Conservation (phyloP, 2,797 vertebrate species). For the Denticeps clupeoides region DNA sequence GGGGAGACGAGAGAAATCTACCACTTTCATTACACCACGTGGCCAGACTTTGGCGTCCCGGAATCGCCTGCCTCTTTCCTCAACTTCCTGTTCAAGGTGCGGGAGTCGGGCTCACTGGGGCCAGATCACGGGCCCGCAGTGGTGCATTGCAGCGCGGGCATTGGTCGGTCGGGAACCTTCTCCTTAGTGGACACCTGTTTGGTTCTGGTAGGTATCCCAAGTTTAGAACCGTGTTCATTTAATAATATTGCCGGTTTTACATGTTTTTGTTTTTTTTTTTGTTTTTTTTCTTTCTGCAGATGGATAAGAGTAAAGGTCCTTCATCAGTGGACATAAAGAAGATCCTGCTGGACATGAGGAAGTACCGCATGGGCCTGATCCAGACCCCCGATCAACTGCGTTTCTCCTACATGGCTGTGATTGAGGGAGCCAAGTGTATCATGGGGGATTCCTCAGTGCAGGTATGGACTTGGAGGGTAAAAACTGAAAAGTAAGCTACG, state of each 20-base stretch:
- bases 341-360: slow-evolving; percentile 88
- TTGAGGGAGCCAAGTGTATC: slow-evolving; percentile 84
- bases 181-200: slow-evolving; percentile 92
- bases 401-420: slow-evolving; percentile 89
- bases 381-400: slow-evolving; percentile 93
- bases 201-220: slow-evolving; percentile 74
- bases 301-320: slow-evolving; percentile 75
- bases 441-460: slow-evolving; percentile 84
- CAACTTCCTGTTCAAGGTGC: slow-evolving; percentile 94
- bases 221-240: too few species aligned
- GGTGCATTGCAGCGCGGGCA: slow-evolving; percentile 95
- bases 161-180: slow-evolving; percentile 91
- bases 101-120: slow-evolving; percentile 76
- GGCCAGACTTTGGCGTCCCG: slow-evolving; percentile 96
- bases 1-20: slow-evolving; percentile 83
- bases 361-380: slow-evolving; percentile 91
- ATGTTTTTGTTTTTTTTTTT: background rate
- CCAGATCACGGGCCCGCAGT: slow-evolving; percentile 74
- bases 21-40: slow-evolving; percentile 98
- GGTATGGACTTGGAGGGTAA: slow-evolving; percentile 41
- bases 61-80: slow-evolving; percentile 96
- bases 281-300: slow-evolving; percentile 31
- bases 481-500: too few species aligned
- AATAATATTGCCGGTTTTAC: too few species aligned
- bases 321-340: slow-evolving; percentile 82